phyloP scores from a whole-genome alignment of 23 tunicate genomes.

The Halocynthia aurantium region DNA sequence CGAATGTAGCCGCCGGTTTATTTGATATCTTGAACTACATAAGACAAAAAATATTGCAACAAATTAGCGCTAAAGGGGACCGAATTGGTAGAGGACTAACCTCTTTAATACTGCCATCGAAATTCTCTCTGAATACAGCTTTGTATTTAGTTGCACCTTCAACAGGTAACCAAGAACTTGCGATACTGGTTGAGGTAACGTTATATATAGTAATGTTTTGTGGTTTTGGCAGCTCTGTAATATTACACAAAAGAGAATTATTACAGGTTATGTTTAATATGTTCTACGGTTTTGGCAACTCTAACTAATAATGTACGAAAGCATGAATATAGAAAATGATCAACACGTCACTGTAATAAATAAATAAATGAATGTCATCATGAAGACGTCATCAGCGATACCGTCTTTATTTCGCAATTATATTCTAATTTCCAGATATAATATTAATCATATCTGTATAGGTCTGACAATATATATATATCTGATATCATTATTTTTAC shows the following conservation, averaged over 20 bases:
- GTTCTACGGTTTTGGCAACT: background rate
- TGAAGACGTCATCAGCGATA: background rate
- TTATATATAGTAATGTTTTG: constrained; percentile 22
- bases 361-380: no score
- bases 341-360: no score
- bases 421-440: background rate
- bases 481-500: background rate
- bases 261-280: background rate
- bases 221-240: constrained; percentile 72
- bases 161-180: constrained; percentile 66
- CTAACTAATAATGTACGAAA: background rate
- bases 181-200: constrained; percentile 55
- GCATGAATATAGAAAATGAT: background rate
- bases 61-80: background rate
- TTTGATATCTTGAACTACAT: constrained; percentile 14
- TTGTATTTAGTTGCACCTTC: constrained; percentile 45
- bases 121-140: constrained; percentile 19
- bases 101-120: background rate
- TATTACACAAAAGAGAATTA: background rate
- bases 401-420: background rate
- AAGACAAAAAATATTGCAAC: background rate
- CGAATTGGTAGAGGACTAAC: background rate
- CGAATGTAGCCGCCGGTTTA: constrained; percentile 13
- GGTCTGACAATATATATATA: background rate
- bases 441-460: background rate